Conservation (phyloP, 37 sponge, comb jelly and placozoan genomes). For the Oscarella lobularis region DNA sequence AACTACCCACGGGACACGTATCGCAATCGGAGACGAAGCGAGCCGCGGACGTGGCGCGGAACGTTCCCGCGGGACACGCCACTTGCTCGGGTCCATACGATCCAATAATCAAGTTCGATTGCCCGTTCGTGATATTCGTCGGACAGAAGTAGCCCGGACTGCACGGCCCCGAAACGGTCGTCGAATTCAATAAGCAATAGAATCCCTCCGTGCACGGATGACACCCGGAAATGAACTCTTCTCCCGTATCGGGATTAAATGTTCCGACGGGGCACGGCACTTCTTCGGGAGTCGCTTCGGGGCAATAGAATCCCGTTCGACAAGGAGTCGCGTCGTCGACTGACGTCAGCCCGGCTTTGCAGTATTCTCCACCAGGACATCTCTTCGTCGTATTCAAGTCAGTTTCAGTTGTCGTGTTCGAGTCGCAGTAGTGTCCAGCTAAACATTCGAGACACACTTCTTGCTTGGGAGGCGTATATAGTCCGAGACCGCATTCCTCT, state of each 20-base stretch:
- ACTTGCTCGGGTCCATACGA: conserved; percentile 13
- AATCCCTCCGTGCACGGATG: conserved; percentile 16
- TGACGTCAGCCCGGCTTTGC: conserved; percentile 9
- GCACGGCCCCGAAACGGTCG: not conserved
- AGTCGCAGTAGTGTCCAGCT: conserved; percentile 12
- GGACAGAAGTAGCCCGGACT: conserved; percentile 28
- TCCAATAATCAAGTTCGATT: not conserved
- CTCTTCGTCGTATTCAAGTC: not conserved
- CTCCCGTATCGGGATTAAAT: conserved; percentile 1
- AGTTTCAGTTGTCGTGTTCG: not conserved
- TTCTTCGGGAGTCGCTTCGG: not conserved
- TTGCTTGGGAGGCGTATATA: not conserved
- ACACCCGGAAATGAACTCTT: conserved; percentile 2
- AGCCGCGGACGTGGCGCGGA: not conserved
- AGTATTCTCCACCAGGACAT: conserved; percentile 17
- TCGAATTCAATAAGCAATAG: conserved; percentile 13
- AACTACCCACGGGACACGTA: conserved; percentile 15
- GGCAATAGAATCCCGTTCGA: conserved; percentile 19
- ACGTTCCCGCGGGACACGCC: conserved; percentile 26
- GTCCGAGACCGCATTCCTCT: not conserved
- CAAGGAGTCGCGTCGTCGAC: conserved; percentile 19
- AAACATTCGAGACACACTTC: conserved; percentile 11
- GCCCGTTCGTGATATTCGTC: conserved; percentile 10
- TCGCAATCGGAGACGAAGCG: not conserved
- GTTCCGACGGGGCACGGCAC: conserved; percentile 25